These are phyloP conservation scores for Latrodectus elegans DNA, from an alignment of 2,888 invertebrate genomes.

Conservation along the genomic window DNA sequence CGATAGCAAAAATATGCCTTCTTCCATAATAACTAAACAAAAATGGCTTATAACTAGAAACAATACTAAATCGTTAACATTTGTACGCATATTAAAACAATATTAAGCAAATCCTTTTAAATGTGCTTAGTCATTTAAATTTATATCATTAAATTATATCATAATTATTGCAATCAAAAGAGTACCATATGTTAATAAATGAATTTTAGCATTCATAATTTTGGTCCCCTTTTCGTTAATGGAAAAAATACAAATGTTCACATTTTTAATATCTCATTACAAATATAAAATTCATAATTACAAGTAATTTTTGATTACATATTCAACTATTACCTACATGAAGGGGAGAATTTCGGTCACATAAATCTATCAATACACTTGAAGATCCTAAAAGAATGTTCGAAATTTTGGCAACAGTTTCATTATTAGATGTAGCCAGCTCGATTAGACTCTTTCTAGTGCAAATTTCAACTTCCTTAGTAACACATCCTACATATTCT, in stretches of 20 bases:
- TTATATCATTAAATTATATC: neutral
- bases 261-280: neutral
- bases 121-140: neutral
- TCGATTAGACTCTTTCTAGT: neutral
- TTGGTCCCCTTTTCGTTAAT: neutral
- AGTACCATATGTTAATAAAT: neutral
- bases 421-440: neutral
- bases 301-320: neutral
- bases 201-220: neutral
- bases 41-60: too few relatives aligned
- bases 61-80: too few relatives aligned
- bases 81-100: too few relatives aligned
- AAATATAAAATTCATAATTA: neutral
- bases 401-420: neutral
- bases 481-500: neutral
- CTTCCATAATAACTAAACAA: too few relatives aligned
- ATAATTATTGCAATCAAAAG: neutral
- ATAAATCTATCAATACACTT: neutral
- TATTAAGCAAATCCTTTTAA: neutral
- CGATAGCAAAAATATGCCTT: too few relatives aligned
- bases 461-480: neutral
- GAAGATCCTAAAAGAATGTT: neutral
- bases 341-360: neutral
- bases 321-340: neutral
- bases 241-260: neutral